Evolutionary conservation across 2,113 vertebrate genomes (phyloP).

Genomic region (Cavia porcellus): DNA sequence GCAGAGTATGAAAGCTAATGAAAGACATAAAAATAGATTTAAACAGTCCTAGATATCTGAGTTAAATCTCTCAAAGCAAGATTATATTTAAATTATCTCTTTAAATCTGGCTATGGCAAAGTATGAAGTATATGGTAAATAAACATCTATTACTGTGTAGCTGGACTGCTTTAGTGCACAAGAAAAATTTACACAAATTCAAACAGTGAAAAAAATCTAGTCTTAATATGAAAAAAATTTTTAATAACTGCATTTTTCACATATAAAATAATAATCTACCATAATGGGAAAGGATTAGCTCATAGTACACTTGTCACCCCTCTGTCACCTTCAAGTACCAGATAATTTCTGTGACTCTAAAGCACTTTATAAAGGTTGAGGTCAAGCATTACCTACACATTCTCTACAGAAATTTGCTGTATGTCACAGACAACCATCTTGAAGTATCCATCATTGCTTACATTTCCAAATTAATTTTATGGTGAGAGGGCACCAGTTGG

Average conservation of each 20-base stretch:
- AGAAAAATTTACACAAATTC: neutral
- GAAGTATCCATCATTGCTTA: neutral
- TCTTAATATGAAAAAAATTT: neutral
- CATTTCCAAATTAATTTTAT: neutral
- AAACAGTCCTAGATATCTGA: slow-evolving; percentile 38
- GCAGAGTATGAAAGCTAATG: slow-evolving; percentile 47
- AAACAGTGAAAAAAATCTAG: neutral
- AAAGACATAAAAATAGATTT: slow-evolving; percentile 61
- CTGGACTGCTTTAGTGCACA: neutral
- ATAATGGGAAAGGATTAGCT: neutral
- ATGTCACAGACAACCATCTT: neutral
- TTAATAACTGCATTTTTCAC: neutral
- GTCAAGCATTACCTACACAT: neutral
- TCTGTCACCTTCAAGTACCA: neutral
- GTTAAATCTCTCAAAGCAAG: slow-evolving; percentile 14
- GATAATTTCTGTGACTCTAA: neutral
- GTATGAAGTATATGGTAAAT: neutral
- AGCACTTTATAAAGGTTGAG: neutral
- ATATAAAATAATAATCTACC: neutral
- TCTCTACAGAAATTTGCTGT: neutral
- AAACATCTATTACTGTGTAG: neutral
- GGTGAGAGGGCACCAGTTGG: neutral
- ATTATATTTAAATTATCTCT: slow-evolving; percentile 56
- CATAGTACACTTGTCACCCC: neutral
- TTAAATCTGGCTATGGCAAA: neutral